phyloP scores from a whole-genome alignment of 2,113 vertebrate genomes.

The Nerophis ophidion region DNA sequence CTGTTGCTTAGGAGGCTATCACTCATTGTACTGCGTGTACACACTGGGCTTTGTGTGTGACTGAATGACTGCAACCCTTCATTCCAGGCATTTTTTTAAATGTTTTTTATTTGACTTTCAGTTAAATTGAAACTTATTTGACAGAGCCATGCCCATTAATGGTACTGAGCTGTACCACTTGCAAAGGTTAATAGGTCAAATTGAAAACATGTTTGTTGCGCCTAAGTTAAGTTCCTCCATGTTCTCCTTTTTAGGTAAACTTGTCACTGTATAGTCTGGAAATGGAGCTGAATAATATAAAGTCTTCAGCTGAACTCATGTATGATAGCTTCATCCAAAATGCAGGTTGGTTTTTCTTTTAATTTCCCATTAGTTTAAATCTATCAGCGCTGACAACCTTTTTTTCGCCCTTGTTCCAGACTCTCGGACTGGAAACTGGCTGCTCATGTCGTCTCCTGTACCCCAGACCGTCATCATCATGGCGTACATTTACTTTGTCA shows the following conservation, averaged over 20 bases:
- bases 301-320: slow-evolving; percentile 75
- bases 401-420: slow-evolving; percentile 65
- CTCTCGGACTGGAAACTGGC: slow-evolving; percentile 80
- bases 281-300: slow-evolving; percentile 83
- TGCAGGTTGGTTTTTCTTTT: slow-evolving; percentile 76
- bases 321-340: slow-evolving; percentile 87
- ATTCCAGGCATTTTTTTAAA: neutral
- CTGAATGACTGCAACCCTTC: neutral
- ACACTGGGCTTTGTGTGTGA: slow-evolving; percentile 45
- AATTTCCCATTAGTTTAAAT: neutral
- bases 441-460: slow-evolving; percentile 88
- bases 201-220: neutral
- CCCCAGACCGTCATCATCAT: slow-evolving; percentile 82
- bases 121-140: neutral
- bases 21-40: slow-evolving; percentile 50
- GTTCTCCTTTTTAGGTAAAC: slow-evolving; percentile 21
- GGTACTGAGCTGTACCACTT: neutral
- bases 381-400: no score
- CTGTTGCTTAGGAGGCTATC: slow-evolving; percentile 9
- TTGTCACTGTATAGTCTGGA: slow-evolving; percentile 34
- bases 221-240: neutral
- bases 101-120: no score
- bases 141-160: neutral
- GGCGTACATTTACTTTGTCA: slow-evolving; percentile 88
- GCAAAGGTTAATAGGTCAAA: neutral